Percentiles rank a stretch among this genome's conserved stretches.
Conservation (phyloP, 2,797 vertebrate genomes). For the Danio aesculapii region DNA sequence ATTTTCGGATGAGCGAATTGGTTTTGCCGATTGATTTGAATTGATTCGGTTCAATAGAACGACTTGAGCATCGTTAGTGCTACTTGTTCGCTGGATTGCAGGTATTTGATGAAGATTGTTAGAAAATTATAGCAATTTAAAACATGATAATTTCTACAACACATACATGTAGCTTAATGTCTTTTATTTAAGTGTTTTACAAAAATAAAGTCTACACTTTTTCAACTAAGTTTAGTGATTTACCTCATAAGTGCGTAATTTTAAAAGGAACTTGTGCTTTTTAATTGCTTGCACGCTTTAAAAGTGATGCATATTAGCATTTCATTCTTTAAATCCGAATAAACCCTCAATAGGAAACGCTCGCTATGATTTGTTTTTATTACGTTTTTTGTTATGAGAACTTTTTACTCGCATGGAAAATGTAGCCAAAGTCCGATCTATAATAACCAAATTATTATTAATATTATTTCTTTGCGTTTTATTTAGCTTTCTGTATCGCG, state of each 20-base stretch:
- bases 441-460: too few species aligned
- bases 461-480: too few species aligned
- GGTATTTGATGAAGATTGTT: not conserved
- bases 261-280: not conserved
- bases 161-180: not conserved
- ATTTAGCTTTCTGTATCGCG: constrained; percentile 3
- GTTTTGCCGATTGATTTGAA: not conserved
- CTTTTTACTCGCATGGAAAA: not conserved
- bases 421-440: not conserved
- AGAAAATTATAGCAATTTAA: too few species aligned
- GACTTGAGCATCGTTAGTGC: not conserved
- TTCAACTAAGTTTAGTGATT: not conserved
- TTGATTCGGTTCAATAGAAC: not conserved
- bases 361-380: not conserved
- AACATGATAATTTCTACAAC: not conserved
- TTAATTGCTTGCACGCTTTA: not conserved
- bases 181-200: not conserved
- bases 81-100: not conserved
- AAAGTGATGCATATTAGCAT: not conserved
- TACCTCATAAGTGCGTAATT: not conserved
- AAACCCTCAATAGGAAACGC: not conserved
- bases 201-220: not conserved
- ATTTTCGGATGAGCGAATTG: not conserved
- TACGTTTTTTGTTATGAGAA: not conserved
- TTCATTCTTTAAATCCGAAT: not conserved